Percentiles rank a stretch among this genome's conserved stretches.
Evolutionary conservation across 2,888 invertebrate species (phyloP).

Genomic region (Myathropa florea): DNA sequence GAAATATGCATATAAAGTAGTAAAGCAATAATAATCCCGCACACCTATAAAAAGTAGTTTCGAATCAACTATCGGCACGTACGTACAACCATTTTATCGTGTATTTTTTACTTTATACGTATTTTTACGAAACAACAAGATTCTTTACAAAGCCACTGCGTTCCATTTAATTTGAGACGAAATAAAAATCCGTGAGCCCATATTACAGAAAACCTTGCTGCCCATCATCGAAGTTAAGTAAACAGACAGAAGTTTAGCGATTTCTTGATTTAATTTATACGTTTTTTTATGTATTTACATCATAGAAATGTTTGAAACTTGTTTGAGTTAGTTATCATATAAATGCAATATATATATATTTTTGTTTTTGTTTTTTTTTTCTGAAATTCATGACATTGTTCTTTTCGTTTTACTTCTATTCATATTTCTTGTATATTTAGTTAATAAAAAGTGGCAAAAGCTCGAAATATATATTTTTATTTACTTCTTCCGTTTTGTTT

Average conservation of each 20-base stretch:
- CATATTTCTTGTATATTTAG: slow-evolving; percentile 59
- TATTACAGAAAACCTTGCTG: neutral
- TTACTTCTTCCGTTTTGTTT: slow-evolving; percentile 32
- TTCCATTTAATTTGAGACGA: too few species aligned
- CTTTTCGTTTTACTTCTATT: slow-evolving; percentile 27
- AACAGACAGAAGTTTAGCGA: neutral
- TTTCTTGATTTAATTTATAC: slow-evolving; percentile 10
- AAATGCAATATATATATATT: slow-evolving; percentile 45
- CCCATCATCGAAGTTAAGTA: neutral
- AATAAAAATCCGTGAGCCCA: too few species aligned
- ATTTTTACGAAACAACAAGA: too few species aligned
- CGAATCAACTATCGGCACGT: too few species aligned
- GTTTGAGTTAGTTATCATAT: slow-evolving; percentile 37
- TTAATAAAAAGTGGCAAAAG: slow-evolving; percentile 73
- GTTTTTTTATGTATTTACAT: slow-evolving; percentile 35
- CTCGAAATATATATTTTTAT: slow-evolving; percentile 71
- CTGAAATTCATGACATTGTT: slow-evolving; percentile 56
- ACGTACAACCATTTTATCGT: too few species aligned
- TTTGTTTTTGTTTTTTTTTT: neutral
- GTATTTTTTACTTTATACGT: too few species aligned
- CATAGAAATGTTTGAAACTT: slow-evolving; percentile 47
- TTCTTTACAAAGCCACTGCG: too few species aligned
- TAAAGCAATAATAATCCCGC: too few species aligned
- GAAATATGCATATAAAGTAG: too few species aligned
- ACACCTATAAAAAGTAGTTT: too few species aligned